Evolutionary conservation across 2,888 invertebrate species (phyloP).

Genomic region (Boloria euphrosyne): DNA sequence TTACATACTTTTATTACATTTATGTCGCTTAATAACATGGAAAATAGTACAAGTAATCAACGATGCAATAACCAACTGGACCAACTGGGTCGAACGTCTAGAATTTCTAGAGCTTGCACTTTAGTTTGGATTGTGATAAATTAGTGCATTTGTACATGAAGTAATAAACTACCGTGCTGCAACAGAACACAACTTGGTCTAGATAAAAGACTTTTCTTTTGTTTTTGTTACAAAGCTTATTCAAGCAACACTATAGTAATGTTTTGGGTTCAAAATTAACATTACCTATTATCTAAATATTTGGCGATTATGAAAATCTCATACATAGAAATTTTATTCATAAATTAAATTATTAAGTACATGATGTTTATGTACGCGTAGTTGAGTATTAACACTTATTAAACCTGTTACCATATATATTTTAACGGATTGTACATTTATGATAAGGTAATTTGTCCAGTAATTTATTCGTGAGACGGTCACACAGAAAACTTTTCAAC

Average conservation of each 20-base stretch:
- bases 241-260: neutral
- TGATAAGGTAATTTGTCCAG: too few relatives aligned
- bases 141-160: constrained; percentile 25
- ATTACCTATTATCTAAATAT: too few relatives aligned
- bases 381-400: neutral
- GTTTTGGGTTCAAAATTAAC: neutral
- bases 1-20: too few relatives aligned
- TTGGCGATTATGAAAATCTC: neutral
- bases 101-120: constrained; percentile 24
- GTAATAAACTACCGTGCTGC: constrained; percentile 22
- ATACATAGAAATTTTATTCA: too few relatives aligned
- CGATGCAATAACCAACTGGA: constrained; percentile 14
- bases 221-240: neutral
- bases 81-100: constrained; percentile 28
- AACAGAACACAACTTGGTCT: constrained; percentile 4
- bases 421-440: too few relatives aligned
- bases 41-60: neutral
- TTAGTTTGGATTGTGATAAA: constrained; percentile 33
- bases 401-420: too few relatives aligned
- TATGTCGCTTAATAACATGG: too few relatives aligned
- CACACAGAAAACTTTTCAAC: too few relatives aligned
- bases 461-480: too few relatives aligned
- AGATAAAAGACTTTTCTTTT: constrained; percentile 5
- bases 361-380: too few relatives aligned
- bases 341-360: neutral